phyloP scores from a whole-genome alignment of 2,888 invertebrate genomes.

The Sylvicola fuscatus region DNA sequence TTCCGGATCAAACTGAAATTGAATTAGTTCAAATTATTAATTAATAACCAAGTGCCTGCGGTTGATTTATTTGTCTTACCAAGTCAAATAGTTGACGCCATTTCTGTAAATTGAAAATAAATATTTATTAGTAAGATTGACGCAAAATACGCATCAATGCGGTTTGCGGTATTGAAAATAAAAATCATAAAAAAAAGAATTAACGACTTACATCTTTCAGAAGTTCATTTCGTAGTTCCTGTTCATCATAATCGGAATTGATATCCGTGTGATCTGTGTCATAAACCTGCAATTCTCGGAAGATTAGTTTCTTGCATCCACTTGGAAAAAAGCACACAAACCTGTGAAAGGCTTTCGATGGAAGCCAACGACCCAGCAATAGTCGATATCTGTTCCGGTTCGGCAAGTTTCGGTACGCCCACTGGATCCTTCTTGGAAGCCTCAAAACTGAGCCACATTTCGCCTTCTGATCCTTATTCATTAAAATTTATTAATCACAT shows the following conservation, averaged over 20 bases:
- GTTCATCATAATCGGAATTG: conserved; percentile 59
- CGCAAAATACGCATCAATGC: neutral
- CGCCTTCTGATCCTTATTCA: neutral
- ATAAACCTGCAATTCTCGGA: conserved; percentile 29
- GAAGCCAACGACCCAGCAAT: conserved; percentile 47
- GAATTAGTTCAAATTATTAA: no score
- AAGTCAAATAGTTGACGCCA: conserved; percentile 76
- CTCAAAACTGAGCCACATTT: conserved; percentile 1
- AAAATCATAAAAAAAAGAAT: conserved; percentile 1
- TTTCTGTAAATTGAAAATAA: conserved; percentile 48
- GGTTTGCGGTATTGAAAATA: conserved; percentile 2
- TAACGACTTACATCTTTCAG: conserved; percentile 51
- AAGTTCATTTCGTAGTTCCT: conserved; percentile 51
- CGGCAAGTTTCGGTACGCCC: neutral
- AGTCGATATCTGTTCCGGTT: conserved; percentile 39
- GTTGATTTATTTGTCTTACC: conserved; percentile 28
- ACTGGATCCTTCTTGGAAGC: neutral
- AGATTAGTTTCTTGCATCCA: no score
- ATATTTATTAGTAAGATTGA: conserved; percentile 4
- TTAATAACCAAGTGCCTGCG: no score
- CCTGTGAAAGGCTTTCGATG: conserved; percentile 35
- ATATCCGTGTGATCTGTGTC: conserved; percentile 68
- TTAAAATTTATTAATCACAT: conserved; percentile 1
- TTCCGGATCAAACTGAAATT: conserved; percentile 71
- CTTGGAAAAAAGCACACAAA: conserved; percentile 12